Evolutionary conservation across 1,140 invertebrate species (phyloP).

Genomic region (Conus ventricosus): DNA sequence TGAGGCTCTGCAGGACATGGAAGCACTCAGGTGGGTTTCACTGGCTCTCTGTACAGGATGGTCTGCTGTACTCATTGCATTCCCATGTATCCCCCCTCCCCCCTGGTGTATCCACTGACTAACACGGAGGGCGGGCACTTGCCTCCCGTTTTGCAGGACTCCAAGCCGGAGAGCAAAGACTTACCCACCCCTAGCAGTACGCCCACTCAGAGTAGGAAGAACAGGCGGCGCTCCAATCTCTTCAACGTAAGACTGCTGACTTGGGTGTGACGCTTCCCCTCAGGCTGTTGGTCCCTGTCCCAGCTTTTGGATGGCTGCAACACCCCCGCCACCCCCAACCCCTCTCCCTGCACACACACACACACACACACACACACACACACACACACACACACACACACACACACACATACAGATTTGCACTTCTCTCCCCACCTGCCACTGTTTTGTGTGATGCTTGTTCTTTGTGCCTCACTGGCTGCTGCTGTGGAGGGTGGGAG

Average conservation of each 20-base stretch:
- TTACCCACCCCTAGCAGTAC: slow-evolving; percentile 81
- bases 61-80: neutral
- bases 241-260: slow-evolving; percentile 78
- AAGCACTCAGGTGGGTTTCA: neutral
- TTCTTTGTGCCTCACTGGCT: too few relatives aligned
- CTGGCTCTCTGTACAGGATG: neutral
- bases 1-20: neutral
- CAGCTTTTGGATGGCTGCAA: too few relatives aligned
- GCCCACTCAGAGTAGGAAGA: slow-evolving; percentile 82
- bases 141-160: slow-evolving; percentile 59
- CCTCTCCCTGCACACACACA: too few relatives aligned
- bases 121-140: neutral
- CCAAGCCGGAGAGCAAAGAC: slow-evolving; percentile 65
- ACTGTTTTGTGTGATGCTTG: too few relatives aligned
- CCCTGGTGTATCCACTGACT: neutral
- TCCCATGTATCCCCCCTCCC: neutral
- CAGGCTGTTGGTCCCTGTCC: too few relatives aligned
- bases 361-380: too few relatives aligned
- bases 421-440: too few relatives aligned
- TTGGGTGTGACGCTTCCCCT: too few relatives aligned
- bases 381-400: too few relatives aligned
- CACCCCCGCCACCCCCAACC: too few relatives aligned
- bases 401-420: too few relatives aligned
- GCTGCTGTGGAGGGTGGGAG: too few relatives aligned
- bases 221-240: slow-evolving; percentile 92